Evolutionary conservation across 2,113 vertebrate genomes (phyloP).

Genomic region (Grus americana): DNA sequence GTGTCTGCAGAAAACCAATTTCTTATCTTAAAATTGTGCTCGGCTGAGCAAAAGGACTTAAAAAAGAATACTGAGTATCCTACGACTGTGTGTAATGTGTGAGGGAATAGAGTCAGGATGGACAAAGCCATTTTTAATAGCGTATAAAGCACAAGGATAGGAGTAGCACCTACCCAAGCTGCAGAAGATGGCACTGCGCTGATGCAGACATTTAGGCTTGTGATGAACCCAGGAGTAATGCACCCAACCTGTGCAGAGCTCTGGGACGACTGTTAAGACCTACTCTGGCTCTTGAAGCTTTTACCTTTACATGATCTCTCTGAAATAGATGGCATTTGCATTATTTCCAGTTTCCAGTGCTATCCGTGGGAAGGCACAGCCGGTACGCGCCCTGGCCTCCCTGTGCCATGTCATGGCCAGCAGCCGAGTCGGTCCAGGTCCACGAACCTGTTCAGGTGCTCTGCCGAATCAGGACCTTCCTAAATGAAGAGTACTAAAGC

Average conservation of each 20-base stretch:
- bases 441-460: neutral
- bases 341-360: neutral
- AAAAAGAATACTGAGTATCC: neutral
- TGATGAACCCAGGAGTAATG: neutral
- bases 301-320: neutral
- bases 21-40: constrained; percentile 35
- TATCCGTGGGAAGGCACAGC: neutral
- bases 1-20: constrained; percentile 18
- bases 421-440: neutral
- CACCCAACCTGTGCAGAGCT: neutral
- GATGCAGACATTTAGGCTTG: too few relatives aligned
- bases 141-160: neutral
- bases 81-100: neutral
- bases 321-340: neutral
- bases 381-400: too few relatives aligned
- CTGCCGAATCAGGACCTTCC: neutral
- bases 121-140: neutral
- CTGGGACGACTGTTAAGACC: neutral
- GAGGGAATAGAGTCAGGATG: neutral
- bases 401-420: accelerated
- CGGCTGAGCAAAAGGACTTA: constrained; percentile 24
- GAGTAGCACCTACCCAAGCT: neutral
- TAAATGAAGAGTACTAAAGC: neutral
- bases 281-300: neutral
- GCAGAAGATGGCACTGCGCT: neutral